Evolutionary conservation across 2,113 vertebrate genomes (phyloP).

Genomic region (Echinops telfairi): DNA sequence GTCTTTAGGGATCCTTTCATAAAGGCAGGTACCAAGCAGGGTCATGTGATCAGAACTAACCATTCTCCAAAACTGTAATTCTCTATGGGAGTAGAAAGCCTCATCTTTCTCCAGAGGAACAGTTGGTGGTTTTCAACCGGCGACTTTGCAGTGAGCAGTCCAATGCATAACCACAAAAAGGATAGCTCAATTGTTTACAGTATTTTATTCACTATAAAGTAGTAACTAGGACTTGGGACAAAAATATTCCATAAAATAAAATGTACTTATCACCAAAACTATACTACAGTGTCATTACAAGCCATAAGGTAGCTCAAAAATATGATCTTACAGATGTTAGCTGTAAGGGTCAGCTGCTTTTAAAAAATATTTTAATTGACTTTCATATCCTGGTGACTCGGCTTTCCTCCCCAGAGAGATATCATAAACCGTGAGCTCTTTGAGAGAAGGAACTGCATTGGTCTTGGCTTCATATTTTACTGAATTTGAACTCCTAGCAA

Average conservation of each 20-base stretch:
- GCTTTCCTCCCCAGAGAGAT: background rate
- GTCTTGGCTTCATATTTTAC: background rate
- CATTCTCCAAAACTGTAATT: too few relatives aligned
- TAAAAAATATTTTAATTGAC: background rate
- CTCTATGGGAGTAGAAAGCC: too few relatives aligned
- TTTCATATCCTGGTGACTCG: background rate
- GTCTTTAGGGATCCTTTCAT: too few relatives aligned
- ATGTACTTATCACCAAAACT: background rate
- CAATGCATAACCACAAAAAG: background rate
- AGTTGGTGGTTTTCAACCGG: too few relatives aligned
- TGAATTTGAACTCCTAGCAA: constrained; percentile 42
- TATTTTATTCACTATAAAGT: background rate
- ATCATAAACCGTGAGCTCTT: background rate
- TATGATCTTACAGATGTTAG: background rate
- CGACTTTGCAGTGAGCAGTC: background rate
- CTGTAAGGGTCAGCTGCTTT: background rate
- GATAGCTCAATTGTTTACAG: background rate
- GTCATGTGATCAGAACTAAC: too few relatives aligned
- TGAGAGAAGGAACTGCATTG: background rate
- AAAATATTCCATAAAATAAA: constrained; percentile 13
- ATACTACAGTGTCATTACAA: background rate
- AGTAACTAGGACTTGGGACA: background rate
- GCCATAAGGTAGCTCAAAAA: background rate
- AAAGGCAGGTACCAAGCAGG: too few relatives aligned
- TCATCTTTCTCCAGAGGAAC: too few relatives aligned